Evolutionary conservation across 1,140 invertebrate species (phyloP), one percentile per base, ranked within the genome.

Genomic region (Ceratina calcarata): DNA sequence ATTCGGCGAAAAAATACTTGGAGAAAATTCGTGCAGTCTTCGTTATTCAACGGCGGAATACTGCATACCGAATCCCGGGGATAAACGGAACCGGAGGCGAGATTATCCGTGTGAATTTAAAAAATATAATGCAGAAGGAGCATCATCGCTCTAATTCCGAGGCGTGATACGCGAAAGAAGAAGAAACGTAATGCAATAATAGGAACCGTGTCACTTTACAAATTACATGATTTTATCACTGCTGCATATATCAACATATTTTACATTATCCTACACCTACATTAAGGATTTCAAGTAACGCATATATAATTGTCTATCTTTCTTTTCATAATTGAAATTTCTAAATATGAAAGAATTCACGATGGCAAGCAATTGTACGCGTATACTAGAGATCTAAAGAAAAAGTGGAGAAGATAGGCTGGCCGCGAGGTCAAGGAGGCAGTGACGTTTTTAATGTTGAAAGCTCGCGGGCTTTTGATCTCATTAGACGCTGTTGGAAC

Each of bases 401-500:
- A 57, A 57, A n/a, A 57, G 55, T n/a, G 55, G 15, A 57, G 53
- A 13, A 2, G 1, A 13, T 13, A 55, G 53, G 12, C 18, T 55
- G 12, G 18, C 18, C 12, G 53, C 18, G 53, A 13, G 24, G 71
- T 18, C 20, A 15, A 45, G 22, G 37, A 53, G 49, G 61, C 58
- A 18, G 16, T 20, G 64, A 3, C 72, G 76, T 83, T 80, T 45
- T 84, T 84, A 84, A 84, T 84, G 76, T 84, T 53, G 78, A 79
- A 70, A 80, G 81, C 78, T 78, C 70, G 82, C 79, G 66, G 82
- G 82, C 67, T 80, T 85, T 84, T 85, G 70, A 85, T 85, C 82
- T 84, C 82, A 85, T 85, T 85, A 84, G 83, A 85, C 72, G 57
- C 22, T 10, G 57, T 51, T 66, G 81, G 76, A 83, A 85, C 61